Conservation (phyloP, 2,113 vertebrate genomes). For the Microtus montanus region DNA sequence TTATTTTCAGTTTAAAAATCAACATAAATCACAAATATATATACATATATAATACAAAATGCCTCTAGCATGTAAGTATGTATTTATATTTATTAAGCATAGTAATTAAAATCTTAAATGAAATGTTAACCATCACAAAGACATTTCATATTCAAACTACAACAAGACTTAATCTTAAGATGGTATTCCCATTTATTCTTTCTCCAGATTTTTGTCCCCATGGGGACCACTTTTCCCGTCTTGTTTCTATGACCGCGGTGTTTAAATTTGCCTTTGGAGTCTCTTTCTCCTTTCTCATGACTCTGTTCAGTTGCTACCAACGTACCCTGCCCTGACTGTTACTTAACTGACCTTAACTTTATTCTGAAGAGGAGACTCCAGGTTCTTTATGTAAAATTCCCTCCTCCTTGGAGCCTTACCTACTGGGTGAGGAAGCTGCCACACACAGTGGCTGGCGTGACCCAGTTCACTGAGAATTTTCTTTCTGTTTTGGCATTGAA, state of each 20-base stretch:
- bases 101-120: background rate
- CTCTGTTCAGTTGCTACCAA: background rate
- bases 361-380: background rate
- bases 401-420: background rate
- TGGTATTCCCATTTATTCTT: background rate
- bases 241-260: background rate
- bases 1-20: background rate
- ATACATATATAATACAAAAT: background rate
- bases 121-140: background rate
- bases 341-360: no score
- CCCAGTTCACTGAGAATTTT: background rate
- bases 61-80: background rate
- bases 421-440: background rate
- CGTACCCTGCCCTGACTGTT: background rate
- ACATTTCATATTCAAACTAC: background rate
- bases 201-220: background rate
- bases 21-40: background rate
- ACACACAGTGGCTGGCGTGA: accelerated
- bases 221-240: background rate
- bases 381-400: background rate
- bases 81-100: background rate
- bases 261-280: background rate
- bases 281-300: background rate
- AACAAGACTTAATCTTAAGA: background rate
- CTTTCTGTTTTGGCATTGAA: background rate